These are phyloP conservation scores for Halyomorpha halys DNA, from an alignment of 1,140 invertebrate species.

Conservation along the genomic window DNA sequence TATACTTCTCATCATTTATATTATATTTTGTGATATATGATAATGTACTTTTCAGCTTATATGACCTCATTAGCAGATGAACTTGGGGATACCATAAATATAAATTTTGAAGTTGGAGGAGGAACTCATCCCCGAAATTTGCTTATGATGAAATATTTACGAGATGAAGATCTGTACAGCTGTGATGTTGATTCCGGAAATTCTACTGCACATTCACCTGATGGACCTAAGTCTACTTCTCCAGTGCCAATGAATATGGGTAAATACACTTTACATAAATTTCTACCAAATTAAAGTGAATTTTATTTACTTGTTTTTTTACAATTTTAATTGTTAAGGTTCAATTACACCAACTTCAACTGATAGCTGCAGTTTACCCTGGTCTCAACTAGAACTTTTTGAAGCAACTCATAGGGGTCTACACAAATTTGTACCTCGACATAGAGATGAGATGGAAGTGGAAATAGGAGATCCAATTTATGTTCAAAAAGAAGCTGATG, in stretches of 20 bases:
- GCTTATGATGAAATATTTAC: conserved; percentile 61
- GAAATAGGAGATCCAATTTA: conserved; percentile 97
- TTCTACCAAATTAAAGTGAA: no score
- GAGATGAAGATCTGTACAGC: conserved; percentile 52
- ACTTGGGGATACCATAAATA: conserved; percentile 28
- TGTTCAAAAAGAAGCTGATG: conserved; percentile 90
- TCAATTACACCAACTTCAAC: conserved; percentile 43
- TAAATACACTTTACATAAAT: neutral
- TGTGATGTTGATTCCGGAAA: conserved; percentile 64
- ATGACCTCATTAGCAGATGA: conserved; percentile 31
- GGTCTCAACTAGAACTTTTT: conserved; percentile 72
- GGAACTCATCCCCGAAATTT: conserved; percentile 43
- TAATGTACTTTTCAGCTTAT: conserved; percentile 25
- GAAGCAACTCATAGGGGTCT: conserved; percentile 90
- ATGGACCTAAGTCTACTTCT: conserved; percentile 72
- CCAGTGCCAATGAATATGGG: conserved; percentile 37
- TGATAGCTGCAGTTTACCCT: conserved; percentile 52
- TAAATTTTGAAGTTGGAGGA: conserved; percentile 15
- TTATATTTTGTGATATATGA: no score
- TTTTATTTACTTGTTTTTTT: no score
- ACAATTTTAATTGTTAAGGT: conserved; percentile 31
- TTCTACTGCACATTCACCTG: conserved; percentile 79
- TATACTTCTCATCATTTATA: no score
- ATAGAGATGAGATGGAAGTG: conserved; percentile 88
- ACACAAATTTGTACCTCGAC: conserved; percentile 89